Evolutionary conservation across 1,140 invertebrate genomes (phyloP).

Genomic region (Tribolium castaneum): DNA sequence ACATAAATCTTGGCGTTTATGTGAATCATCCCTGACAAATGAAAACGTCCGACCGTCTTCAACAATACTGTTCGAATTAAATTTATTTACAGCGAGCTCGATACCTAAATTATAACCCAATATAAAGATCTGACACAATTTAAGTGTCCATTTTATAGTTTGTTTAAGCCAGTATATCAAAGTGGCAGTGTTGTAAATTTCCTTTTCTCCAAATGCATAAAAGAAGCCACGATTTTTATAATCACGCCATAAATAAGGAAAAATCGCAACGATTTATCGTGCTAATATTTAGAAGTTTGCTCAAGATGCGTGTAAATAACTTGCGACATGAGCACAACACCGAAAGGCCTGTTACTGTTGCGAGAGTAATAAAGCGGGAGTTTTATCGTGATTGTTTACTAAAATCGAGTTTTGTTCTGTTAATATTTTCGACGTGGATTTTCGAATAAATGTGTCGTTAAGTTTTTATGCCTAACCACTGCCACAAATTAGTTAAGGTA

Average conservation of each 20-base stretch:
- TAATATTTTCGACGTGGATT: conserved; percentile 18
- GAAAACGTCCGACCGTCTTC: conserved; percentile 54
- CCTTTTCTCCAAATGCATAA: conserved; percentile 40
- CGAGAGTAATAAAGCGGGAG: conserved; percentile 12
- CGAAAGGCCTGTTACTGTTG: conserved; percentile 36
- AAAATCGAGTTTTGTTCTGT: conserved; percentile 35
- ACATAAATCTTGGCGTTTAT: conserved; percentile 55
- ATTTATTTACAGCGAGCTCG: conserved; percentile 39
- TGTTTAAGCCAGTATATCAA: conserved; percentile 41
- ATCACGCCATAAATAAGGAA: conserved; percentile 15
- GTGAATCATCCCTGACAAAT: conserved; percentile 54
- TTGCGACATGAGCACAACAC: conserved; percentile 21
- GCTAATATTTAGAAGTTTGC: conserved; percentile 24
- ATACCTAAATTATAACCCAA: conserved; percentile 38
- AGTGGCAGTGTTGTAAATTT: conserved; percentile 40
- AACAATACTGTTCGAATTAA: conserved; percentile 50
- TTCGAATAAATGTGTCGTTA: conserved; percentile 32
- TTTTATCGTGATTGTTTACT: conserved; percentile 37
- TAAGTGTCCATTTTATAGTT: conserved; percentile 42
- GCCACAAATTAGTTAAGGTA: conserved; percentile 23
- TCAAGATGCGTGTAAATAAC: conserved; percentile 8
- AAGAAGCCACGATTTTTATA: conserved; percentile 1
- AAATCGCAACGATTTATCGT: conserved; percentile 11
- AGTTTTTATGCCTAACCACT: conserved; percentile 11
- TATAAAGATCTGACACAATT: conserved; percentile 32